Evolutionary conservation across 2,888 invertebrate species (phyloP).

Genomic region (Ypsolopha scabrella): DNA sequence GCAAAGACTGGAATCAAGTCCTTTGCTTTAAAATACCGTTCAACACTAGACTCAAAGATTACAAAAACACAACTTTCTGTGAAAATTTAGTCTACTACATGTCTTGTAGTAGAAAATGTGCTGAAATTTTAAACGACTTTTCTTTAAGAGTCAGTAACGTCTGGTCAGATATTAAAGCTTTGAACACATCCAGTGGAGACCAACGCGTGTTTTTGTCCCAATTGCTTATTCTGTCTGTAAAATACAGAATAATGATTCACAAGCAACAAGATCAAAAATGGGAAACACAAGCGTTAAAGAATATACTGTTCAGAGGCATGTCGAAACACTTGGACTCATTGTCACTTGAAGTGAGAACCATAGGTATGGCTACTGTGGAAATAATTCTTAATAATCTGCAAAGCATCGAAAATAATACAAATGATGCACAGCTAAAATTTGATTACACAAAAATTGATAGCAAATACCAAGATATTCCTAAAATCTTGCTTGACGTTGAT

Average conservation of each 20-base stretch:
- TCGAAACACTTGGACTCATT: conserved; percentile 77
- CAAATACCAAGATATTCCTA: conserved; percentile 55
- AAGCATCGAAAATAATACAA: conserved; percentile 29
- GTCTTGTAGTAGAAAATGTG: conserved; percentile 37
- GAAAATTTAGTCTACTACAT: conserved; percentile 75
- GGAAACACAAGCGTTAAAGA: conserved; percentile 46
- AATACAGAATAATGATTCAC: conserved; percentile 47
- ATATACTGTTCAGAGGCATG: conserved; percentile 73
- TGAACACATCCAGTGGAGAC: conserved; percentile 72
- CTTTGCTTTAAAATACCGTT: conserved; percentile 54
- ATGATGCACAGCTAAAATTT: conserved; percentile 72
- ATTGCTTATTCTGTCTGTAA: conserved; percentile 70
- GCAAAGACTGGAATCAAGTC: conserved; percentile 75
- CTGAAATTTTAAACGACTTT: conserved; percentile 40
- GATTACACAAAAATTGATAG: conserved; percentile 72
- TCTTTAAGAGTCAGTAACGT: conserved; percentile 68
- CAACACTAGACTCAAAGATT: conserved; percentile 64
- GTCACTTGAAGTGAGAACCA: conserved; percentile 68
- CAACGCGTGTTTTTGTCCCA: conserved; percentile 81
- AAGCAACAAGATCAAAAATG: conserved; percentile 28
- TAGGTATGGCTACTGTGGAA: conserved; percentile 83
- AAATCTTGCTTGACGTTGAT: conserved; percentile 47
- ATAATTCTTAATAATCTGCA: conserved; percentile 66
- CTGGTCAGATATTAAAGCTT: conserved; percentile 77
- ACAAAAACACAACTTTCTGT: conserved; percentile 64